A percentile compares a stretch with the other conserved stretches of the same genome.
These are phyloP conservation scores for Myodes glareolus DNA, from an alignment of 2,113 vertebrate genomes.

Conservation along the genomic window DNA sequence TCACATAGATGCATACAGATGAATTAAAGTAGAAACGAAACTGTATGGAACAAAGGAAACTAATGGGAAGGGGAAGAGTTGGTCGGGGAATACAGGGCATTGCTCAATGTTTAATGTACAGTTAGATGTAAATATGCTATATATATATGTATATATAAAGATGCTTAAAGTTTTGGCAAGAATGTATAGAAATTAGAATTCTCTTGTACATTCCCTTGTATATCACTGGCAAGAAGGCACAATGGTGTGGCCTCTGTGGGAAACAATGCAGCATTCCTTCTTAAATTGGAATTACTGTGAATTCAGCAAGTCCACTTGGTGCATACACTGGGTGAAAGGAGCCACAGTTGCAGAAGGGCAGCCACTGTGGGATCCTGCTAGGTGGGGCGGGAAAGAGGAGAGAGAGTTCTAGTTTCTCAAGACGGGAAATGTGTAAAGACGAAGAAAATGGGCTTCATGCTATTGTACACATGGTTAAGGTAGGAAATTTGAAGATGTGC, in stretches of 20 bases:
- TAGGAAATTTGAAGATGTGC: background rate
- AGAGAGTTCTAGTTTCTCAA: background rate
- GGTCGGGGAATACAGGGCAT: background rate
- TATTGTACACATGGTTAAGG: background rate
- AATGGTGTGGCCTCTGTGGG: background rate
- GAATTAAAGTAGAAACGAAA: background rate
- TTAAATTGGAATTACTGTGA: background rate
- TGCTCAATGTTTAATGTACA: background rate
- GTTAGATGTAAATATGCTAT: background rate
- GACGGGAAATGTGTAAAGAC: background rate
- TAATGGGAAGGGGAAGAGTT: no score
- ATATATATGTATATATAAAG: background rate
- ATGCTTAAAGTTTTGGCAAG: background rate
- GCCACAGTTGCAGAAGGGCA: no score
- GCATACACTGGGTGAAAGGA: background rate
- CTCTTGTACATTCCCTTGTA: background rate
- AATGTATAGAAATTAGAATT: background rate
- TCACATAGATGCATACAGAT: background rate
- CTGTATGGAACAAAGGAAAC: background rate
- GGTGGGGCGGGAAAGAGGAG: background rate
- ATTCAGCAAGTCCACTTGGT: background rate
- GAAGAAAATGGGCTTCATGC: no score
- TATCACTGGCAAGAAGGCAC: background rate
- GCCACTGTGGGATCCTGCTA: background rate
- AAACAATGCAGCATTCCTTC: background rate